Base-by-base conservation (phyloP, 2,113 vertebrate genomes). In the Axis porcinus region DNA sequence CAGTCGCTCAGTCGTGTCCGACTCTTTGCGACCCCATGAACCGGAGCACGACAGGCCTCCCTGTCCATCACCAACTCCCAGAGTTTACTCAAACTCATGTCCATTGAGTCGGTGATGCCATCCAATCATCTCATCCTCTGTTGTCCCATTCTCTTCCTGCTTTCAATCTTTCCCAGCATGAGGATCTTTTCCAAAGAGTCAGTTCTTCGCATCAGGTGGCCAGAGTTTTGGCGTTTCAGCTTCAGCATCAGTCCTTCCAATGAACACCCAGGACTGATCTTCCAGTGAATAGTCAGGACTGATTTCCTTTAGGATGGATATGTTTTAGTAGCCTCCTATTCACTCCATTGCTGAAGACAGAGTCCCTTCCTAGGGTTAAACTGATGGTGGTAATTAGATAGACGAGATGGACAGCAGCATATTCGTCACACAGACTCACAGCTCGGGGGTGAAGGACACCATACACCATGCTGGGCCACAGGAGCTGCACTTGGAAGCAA, bases 21-120 rank as follows among this genome's bases (percentile, higher is more conserved):
- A 23, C 64, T 67, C 16, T 64, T n/a, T 67, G 33, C 3, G 0
- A 19, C 8, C 64, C 33, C 64, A 36, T 0, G 2, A n/a, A 3
- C 19, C 12, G 10, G 19, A 70, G 5, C n/a, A 70, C 0, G 5
- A 10, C 67, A 70, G 67, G n/a, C n/a, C n/a, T 70, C 67, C 67
- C 19, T 70, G 67, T 70, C 67, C 9, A 23, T 70, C 67, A 40
- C n/a, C 19, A 36, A 70, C 8, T 70, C 10, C n/a, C n/a, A 23
- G 19, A 70, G n/a, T 40, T 40, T 40, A 23, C 67, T 36, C n/a
- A 70, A 23, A 36, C 64, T 23, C n/a, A 40, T 19, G 52, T 70
- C 19, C n/a, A 40, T 3, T 40, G 67, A 70, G n/a, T 12, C 0
- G 2, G n/a, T 70, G 67, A 40, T 70, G 10, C n/a, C 67, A 70